A percentile compares a stretch with the other conserved stretches of the same genome.
Evolutionary conservation across 2,797 vertebrate species (phyloP).

Genomic region (Yasuhikotakia modesta): DNA sequence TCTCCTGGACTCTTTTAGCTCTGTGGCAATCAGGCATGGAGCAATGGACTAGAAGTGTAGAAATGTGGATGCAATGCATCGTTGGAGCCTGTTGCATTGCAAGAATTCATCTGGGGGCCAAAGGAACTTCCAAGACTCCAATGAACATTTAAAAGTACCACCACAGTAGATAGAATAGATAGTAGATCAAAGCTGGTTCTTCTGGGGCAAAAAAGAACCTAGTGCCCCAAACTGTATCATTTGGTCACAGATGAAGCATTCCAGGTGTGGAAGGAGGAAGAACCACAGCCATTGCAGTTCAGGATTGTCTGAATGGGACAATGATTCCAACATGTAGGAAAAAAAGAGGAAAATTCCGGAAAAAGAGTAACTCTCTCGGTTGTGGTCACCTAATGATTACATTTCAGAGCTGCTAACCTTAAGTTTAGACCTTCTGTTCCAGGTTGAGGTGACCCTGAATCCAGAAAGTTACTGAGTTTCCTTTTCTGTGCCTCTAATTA

Average conservation of each 20-base stretch:
- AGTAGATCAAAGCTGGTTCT: conserved; percentile 8
- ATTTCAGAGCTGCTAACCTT: conserved; percentile 20
- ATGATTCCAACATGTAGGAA: neutral
- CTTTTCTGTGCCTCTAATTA: neutral
- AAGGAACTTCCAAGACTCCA: conserved; percentile 37
- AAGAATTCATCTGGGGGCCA: conserved; percentile 56
- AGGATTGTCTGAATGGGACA: neutral
- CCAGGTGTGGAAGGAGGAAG: conserved; percentile 27
- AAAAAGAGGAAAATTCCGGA: neutral
- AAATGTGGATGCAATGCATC: conserved; percentile 75
- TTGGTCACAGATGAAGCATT: conserved; percentile 30
- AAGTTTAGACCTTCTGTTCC: neutral
- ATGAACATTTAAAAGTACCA: conserved; percentile 26
- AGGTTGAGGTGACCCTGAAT: neutral
- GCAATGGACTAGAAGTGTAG: conserved; percentile 51
- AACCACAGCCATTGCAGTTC: neutral
- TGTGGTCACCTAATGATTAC: neutral
- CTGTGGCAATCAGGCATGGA: too few species aligned
- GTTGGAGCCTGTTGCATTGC: conserved; percentile 65
- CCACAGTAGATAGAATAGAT: neutral
- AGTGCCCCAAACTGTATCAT: neutral
- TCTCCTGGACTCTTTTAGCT: conserved; percentile 64
- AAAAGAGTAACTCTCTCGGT: neutral
- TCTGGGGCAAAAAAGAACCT: neutral
- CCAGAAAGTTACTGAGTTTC: neutral